Conservation (phyloP, 2,797 vertebrate genomes). For the Anniella stebbinsi region DNA sequence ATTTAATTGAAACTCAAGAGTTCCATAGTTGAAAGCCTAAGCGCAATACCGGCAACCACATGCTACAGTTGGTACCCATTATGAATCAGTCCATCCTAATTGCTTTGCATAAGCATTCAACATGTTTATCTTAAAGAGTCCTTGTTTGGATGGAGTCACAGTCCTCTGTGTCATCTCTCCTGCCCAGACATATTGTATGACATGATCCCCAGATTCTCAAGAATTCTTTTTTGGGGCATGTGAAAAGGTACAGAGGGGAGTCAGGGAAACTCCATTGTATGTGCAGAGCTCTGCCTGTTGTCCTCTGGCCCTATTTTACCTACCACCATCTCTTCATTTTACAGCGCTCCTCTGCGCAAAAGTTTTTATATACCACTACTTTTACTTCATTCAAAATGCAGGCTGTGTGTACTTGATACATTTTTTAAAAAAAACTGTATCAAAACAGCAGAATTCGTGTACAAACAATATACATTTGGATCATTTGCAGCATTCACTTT, state of each 20-base stretch:
- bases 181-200: not conserved
- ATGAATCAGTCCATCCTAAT: not conserved
- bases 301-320: not conserved
- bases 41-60: not conserved
- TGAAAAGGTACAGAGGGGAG: not conserved
- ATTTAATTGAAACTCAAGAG: slow-evolving; percentile 28
- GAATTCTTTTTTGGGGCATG: not conserved
- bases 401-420: too few relatives aligned
- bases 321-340: not conserved
- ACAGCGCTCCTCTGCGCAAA: not conserved
- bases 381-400: not conserved
- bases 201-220: not conserved
- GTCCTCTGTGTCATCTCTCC: not conserved
- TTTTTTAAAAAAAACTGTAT: not conserved
- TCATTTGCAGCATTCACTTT: not conserved
- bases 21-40: not conserved
- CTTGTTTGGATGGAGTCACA: not conserved
- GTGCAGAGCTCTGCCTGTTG: not conserved
- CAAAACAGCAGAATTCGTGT: not conserved
- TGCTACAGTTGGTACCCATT: not conserved
- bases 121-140: not conserved
- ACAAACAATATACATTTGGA: not conserved
- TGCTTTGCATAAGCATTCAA: not conserved
- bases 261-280: not conserved
- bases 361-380: not conserved